A percentile compares a stretch with the other conserved stretches of the same genome.
These are phyloP conservation scores for Dioctria linearis DNA, from an alignment of 2,888 invertebrate genomes.

Conservation along the genomic window DNA sequence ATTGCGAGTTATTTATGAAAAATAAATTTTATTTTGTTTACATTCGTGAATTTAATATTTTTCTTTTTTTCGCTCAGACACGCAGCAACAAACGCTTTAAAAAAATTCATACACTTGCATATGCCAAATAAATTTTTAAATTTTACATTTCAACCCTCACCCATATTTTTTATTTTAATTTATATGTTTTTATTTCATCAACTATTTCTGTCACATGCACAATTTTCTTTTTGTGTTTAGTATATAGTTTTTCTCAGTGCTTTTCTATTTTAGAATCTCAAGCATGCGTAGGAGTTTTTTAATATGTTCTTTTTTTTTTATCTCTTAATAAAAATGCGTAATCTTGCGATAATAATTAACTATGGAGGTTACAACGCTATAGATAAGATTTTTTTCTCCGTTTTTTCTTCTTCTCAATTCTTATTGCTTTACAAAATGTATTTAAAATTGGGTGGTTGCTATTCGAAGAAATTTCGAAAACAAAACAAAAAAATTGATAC, in stretches of 20 bases:
- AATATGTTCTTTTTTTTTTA: slow-evolving; percentile 2
- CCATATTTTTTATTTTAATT: background rate
- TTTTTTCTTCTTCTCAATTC: no score
- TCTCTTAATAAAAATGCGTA: slow-evolving; percentile 16
- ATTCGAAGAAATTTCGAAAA: no score
- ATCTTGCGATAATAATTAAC: slow-evolving; percentile 18
- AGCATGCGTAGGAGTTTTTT: slow-evolving; percentile 17
- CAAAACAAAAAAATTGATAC: no score
- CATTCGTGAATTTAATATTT: slow-evolving; percentile 16
- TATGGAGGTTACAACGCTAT: slow-evolving; percentile 20
- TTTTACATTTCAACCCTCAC: background rate
- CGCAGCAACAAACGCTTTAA: slow-evolving; percentile 20
- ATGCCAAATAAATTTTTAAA: no score
- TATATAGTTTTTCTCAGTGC: slow-evolving; percentile 1
- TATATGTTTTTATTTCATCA: background rate
- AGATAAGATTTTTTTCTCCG: no score
- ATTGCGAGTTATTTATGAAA: no score
- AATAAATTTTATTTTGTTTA: background rate
- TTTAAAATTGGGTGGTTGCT: no score
- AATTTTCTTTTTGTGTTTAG: background rate
- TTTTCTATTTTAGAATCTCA: background rate
- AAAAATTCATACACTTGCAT: background rate
- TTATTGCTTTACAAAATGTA: no score
- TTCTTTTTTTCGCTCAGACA: slow-evolving; percentile 20
- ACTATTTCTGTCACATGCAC: slow-evolving; percentile 15